Evolutionary conservation across 2,797 vertebrate genomes (phyloP), one percentile per base, ranked within the genome.

Genomic region (Telmatherina bonti): DNA sequence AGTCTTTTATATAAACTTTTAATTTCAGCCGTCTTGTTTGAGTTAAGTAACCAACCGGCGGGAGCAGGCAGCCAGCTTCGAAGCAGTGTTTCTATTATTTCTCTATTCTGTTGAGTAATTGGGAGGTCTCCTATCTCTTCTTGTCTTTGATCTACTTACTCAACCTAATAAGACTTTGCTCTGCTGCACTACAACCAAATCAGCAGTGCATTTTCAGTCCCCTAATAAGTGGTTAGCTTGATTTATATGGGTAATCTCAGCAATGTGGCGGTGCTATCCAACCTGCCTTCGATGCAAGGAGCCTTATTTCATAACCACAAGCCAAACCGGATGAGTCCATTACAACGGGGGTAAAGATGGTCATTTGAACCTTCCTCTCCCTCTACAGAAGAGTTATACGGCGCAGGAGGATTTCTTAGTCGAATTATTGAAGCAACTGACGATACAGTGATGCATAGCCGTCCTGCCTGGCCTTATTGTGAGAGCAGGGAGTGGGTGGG

Each of bases 131-230:
- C 88, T 87, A 88, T 93, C 91, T 90, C 88, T 83, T 89, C 79
- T 82, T 81, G 76, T 89, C 89, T 93, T 93, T 94, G 91, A 93
- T 93, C 93, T 94, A 91, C 93, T 94, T 93, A 91, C 91, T 93
- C 90, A 92, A 91, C 91, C 89, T 93, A 94, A 94, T 94, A 94
- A 93, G 93, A 89, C 91, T 85, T 88, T 90, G 87, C 89, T 93
- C 88, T 91, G 88, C 89, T 91, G 89, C 88, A 75, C 89, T 89
- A 86, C 91, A 92, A 93, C 91, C 90, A 93, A 93, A 94, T 94
- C 92, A 94, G 92, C 88, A 87, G 88, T 92, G 92, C 92, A 90
- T 94, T 92, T 93, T 91, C 91, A 86, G 73, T 27, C 85, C 79
- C 85, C 91, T 93, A 93, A 94, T 93, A 94, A 92, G 89, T 90